Base-by-base conservation (phyloP, 2,888 invertebrate species). In the Hirtodrosophila trivittata region DNA sequence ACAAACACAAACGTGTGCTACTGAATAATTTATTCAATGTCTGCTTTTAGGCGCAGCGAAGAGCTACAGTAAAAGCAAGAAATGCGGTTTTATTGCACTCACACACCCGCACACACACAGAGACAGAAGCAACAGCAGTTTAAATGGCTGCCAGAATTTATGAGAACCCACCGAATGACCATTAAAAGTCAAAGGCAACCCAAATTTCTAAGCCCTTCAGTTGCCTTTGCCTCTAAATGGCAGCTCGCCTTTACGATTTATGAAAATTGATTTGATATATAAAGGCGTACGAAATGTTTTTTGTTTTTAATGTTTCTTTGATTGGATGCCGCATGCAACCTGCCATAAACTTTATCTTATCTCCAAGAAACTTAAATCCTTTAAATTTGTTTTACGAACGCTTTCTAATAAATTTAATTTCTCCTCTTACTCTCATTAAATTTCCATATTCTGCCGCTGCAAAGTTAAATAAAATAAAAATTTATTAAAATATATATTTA, bases 1-100 rank as follows among this genome's bases (percentile, higher is more conserved):
- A 21, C 18, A 21, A 60, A 35, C 57, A 35, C 38, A 50, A 51
- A 39, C 62, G 10, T 30, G 32, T 45, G 51, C 41, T 21, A 65
- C 42, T 83, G 66, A 86, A 82, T 82, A 86, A 87, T 82, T 82
- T 82, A 82, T 82, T 87, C 86, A 87, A 82, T 87, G 87, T 76
- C 68, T 83, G 74, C 84, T 83, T 80, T 82, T 77, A 84, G 81
- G 75, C 85, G 64, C 82, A 81, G 54, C 59, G 25, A 21, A 18
- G 46, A 38, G 39, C 21, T 45, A 32, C 38, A 42, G 43, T 52
- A 65, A 59, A 38, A 59, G 66, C 64, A 69, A 77, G 75, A 74
- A 74, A 57, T 71, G 74, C 37, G 59, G 51, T 58, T 84, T 81
- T 82, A 82, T 82, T 83, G 81, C 87, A 72, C 56, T 54, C 66